These are phyloP conservation scores for Noctua fimbriata DNA, from an alignment of 2,888 invertebrate genomes.

Conservation along the genomic window DNA sequence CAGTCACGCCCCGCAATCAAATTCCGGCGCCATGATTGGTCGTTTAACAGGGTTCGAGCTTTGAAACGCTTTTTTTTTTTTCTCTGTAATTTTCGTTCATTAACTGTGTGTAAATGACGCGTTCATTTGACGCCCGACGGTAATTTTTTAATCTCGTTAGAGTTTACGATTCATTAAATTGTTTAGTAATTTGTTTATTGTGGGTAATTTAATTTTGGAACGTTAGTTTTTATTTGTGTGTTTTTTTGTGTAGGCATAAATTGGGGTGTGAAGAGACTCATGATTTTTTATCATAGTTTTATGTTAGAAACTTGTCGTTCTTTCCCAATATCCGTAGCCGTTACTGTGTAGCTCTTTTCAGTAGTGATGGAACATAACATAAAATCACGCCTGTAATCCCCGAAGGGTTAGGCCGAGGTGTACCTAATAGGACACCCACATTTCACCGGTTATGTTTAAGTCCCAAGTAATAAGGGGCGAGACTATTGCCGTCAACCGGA, in stretches of 20 bases:
- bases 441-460: too few relatives aligned
- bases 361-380: background rate
- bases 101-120: slow-evolving; percentile 74
- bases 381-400: too few relatives aligned
- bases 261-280: slow-evolving; percentile 1
- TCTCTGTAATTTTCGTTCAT: slow-evolving; percentile 80
- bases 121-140: slow-evolving; percentile 66
- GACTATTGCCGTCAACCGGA: too few relatives aligned
- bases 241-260: background rate
- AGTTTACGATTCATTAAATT: slow-evolving; percentile 62
- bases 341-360: background rate
- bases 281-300: background rate
- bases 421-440: too few relatives aligned
- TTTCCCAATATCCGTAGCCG: background rate
- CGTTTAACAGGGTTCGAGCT: slow-evolving; percentile 82
- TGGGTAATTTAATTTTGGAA: slow-evolving; percentile 52
- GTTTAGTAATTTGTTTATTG: slow-evolving; percentile 55
- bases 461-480: too few relatives aligned
- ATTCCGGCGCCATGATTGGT: slow-evolving; percentile 82
- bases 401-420: too few relatives aligned
- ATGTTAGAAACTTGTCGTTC: background rate
- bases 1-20: slow-evolving; percentile 88
- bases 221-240: slow-evolving; percentile 17
- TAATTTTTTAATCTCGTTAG: slow-evolving; percentile 70
- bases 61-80: slow-evolving; percentile 81